A percentile compares a stretch with the other conserved stretches of the same genome.
phyloP scores from a whole-genome alignment of 1,140 invertebrate species.

The Drosophila tropicalis region DNA sequence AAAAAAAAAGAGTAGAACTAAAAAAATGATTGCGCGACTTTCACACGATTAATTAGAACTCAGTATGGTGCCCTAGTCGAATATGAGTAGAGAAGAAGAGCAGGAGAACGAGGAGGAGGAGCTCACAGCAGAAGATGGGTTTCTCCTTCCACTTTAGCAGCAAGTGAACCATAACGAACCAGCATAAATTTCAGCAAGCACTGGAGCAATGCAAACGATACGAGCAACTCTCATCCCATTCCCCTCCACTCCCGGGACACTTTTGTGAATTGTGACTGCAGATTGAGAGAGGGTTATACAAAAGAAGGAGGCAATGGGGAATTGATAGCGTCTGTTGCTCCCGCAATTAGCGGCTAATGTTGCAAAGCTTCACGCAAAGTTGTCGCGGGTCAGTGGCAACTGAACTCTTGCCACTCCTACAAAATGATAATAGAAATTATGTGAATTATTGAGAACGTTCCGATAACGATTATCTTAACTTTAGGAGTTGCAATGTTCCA shows the following conservation, averaged over 20 bases:
- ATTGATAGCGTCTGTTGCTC: slow-evolving; percentile 25
- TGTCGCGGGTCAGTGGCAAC: slow-evolving; percentile 36
- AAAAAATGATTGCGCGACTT: slow-evolving; percentile 48
- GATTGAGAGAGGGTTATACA: not conserved
- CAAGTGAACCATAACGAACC: slow-evolving; percentile 54
- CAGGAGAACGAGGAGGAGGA: not conserved
- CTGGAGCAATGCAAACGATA: slow-evolving; percentile 44
- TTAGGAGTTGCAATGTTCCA: not conserved
- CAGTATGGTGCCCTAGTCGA: not conserved
- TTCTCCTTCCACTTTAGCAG: slow-evolving; percentile 1
- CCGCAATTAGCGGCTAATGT: slow-evolving; percentile 60
- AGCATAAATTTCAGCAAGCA: slow-evolving; percentile 47
- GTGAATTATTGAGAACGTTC: not conserved
- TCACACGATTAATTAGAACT: slow-evolving; percentile 69
- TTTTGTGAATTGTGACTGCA: slow-evolving; percentile 23
- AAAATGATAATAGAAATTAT: slow-evolving; percentile 2
- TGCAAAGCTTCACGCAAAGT: slow-evolving; percentile 47
- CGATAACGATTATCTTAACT: not conserved
- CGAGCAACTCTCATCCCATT: not conserved
- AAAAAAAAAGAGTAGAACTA: not conserved
- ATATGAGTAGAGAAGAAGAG: not conserved
- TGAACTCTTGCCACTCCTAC: slow-evolving; percentile 25
- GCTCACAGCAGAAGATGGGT: not conserved
- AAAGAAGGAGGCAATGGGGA: not conserved
- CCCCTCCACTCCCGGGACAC: slow-evolving; percentile 1